Base-by-base conservation (phyloP, 2,113 vertebrate species). In the Caloenas nicobarica region DNA sequence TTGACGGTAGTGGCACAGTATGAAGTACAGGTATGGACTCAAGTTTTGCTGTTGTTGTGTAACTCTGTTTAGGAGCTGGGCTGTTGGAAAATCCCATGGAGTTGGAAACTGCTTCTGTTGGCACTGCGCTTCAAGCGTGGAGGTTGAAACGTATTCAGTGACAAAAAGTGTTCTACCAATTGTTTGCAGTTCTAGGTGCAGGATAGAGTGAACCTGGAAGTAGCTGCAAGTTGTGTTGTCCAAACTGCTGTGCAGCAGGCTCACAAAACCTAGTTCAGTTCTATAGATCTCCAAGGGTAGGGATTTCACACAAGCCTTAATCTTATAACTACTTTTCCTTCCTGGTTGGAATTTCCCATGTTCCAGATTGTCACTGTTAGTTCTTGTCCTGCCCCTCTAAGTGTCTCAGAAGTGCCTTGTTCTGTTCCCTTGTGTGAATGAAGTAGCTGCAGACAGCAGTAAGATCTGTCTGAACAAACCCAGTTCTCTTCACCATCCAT, bases 221-320 rank as follows among this genome's bases (percentile, higher is more conserved):
- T 6, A 38, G 29, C 46, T 69, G 19, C 46, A 53, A 28, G 23
- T 38, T 2, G 2, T 21, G 7, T 26, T 71, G 36, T 40, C 40
- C 18, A 46, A 54, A 5, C 23, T 74, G 16, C 44, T 61, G 40
- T 50, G 46, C 25, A 51, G n/a, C 50, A 44, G 33, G 11, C 40
- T 80, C 14, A 17, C 4, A 18, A 23, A 53, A 26, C 16, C 11
- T 34, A 8, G 7, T 11, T 50, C 28, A 65, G 28, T 12, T 48
- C 28, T 25, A 0, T 42, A 2, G 6, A 8, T 38, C 7, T 28
- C 26, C 12, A 48, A 4, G 25, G n/a, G 42, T 0, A 38, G 16
- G 25, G 10, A 5, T 56, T 65, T 74, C 23, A 61, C 7, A 24
- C 0, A 13, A 17, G 24, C 14, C 31, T 91, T 74, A 12, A 38